A percentile compares a stretch with the other conserved stretches of the same genome.
Evolutionary conservation across 92 coral and sea anemone species (phyloP).

Genomic region (Isaurus tuberculatus): DNA sequence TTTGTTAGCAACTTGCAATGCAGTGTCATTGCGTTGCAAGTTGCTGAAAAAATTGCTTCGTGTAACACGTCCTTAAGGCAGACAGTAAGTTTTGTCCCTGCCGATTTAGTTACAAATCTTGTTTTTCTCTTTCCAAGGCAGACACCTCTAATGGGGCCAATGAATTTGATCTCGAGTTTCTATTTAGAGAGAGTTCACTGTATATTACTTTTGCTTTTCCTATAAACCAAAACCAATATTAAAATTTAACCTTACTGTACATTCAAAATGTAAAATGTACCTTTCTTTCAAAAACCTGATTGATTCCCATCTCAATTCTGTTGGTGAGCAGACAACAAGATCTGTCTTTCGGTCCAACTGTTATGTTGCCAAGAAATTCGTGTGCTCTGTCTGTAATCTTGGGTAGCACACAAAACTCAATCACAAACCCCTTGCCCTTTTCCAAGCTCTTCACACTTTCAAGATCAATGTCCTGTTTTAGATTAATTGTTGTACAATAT

Average conservation of each 20-base stretch:
- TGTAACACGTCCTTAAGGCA: no score
- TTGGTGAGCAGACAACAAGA: constrained; percentile 51
- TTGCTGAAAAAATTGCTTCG: no score
- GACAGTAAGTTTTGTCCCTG: no score
- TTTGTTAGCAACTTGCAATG: no score
- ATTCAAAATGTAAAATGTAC: constrained; percentile 3
- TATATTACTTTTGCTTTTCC: no score
- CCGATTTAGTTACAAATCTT: no score
- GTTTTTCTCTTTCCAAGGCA: no score
- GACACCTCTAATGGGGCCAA: no score
- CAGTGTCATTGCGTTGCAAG: no score
- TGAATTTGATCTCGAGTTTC: no score
- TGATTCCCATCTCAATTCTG: constrained; percentile 69
- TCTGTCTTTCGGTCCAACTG: constrained; percentile 37
- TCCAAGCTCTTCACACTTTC: constrained; percentile 76
- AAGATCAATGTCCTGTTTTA: constrained; percentile 73
- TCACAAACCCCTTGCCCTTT: constrained; percentile 87
- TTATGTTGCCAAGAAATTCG: constrained; percentile 56
- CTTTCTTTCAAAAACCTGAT: constrained; percentile 68
- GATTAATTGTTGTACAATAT: background rate
- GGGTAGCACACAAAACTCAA: constrained; percentile 88
- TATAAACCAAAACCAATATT: background rate
- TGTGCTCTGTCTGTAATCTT: constrained; percentile 30
- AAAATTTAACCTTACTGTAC: no score
- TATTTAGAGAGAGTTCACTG: no score